Conservation (phyloP, 2,113 vertebrate species). For the Ictidomys tridecemlineatus region DNA sequence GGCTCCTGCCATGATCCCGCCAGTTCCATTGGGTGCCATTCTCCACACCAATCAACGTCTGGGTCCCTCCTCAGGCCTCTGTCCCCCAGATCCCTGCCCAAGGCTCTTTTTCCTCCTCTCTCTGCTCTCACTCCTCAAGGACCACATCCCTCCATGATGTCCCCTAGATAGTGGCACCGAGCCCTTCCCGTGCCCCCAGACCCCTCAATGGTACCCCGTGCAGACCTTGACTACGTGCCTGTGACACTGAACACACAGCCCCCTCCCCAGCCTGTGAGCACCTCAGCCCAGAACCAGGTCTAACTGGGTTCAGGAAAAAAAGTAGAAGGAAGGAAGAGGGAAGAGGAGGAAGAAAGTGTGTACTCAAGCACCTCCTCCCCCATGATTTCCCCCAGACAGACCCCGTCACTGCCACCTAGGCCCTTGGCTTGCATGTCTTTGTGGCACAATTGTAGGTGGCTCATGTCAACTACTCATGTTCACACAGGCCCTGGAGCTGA, state of each 20-base stretch:
- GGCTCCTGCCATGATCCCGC: background rate
- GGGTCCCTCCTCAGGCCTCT: background rate
- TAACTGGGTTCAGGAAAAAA: background rate
- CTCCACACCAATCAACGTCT: background rate
- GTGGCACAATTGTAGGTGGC: no score
- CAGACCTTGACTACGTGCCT: background rate
- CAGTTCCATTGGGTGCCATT: accelerated
- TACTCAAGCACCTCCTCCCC: background rate
- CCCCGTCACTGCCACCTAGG: background rate
- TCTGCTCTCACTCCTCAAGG: background rate
- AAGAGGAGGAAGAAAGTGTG: background rate
- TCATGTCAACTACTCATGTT: background rate
- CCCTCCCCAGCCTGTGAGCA: background rate
- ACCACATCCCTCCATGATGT: background rate
- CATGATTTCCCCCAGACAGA: background rate
- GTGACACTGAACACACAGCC: background rate
- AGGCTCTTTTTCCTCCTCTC: background rate
- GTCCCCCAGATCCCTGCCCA: background rate
- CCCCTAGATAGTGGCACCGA: background rate
- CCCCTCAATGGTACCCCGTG: background rate
- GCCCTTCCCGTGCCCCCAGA: background rate
- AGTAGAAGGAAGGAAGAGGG: background rate
- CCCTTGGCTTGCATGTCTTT: background rate
- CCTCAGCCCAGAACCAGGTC: background rate
- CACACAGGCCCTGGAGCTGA: background rate